A percentile compares a stretch with the other conserved stretches of the same genome.
Conservation (phyloP, 2,797 vertebrate genomes). For the Crenichthys baileyi region DNA sequence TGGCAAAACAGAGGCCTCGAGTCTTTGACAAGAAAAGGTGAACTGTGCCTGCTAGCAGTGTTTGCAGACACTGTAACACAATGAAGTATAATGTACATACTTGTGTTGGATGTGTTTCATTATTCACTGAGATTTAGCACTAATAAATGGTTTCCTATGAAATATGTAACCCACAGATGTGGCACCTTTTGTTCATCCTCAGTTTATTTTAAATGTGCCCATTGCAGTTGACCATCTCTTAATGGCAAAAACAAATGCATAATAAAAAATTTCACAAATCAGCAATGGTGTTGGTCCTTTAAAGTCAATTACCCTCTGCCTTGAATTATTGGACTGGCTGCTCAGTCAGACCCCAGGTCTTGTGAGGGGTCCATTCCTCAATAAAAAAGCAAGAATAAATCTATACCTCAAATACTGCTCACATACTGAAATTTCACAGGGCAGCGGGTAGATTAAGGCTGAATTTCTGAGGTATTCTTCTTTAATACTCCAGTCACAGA, state of each 20-base stretch:
- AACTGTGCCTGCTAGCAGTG: conserved; percentile 41
- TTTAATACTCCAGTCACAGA: conserved; percentile 44
- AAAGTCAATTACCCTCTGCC: conserved; percentile 14
- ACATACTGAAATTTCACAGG: conserved; percentile 49
- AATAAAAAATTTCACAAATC: not conserved
- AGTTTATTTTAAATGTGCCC: not conserved
- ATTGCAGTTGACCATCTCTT: not conserved
- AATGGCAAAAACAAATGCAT: not conserved
- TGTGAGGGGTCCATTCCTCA: conserved; percentile 22
- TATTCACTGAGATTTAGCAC: conserved; percentile 23
- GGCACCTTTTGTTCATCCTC: not conserved
- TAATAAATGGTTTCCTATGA: not conserved
- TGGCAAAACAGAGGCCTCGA: conserved; percentile 47
- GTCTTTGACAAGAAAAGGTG: conserved; percentile 61
- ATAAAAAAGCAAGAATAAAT: conserved; percentile 40
- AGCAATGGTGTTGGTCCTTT: conserved; percentile 11
- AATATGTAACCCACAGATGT: conserved; percentile 1
- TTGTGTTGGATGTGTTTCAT: conserved; percentile 11
- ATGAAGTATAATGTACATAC: conserved; percentile 4
- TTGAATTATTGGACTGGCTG: conserved; percentile 33
- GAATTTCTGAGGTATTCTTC: conserved; percentile 43
- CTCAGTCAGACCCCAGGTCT: conserved; percentile 8
- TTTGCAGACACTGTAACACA: conserved; percentile 35
- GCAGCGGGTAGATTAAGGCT: conserved; percentile 41
- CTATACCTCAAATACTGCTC: conserved; percentile 40